Conservation (phyloP, 2,797 vertebrate species). For the Phaenicophaeus curvirostris region DNA sequence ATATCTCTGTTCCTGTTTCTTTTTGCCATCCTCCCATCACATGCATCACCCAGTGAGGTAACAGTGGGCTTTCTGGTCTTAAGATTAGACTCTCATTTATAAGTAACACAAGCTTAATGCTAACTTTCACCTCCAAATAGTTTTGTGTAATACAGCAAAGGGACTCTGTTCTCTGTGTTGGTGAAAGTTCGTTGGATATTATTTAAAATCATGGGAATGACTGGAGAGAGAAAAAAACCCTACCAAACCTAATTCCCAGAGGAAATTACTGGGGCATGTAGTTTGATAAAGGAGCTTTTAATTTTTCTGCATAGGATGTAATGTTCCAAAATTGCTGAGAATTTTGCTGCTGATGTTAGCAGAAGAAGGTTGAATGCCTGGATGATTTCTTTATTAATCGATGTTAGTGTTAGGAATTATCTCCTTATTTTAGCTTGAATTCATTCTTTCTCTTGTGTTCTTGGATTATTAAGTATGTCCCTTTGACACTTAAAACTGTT, state of each 20-base stretch:
- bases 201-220: not conserved
- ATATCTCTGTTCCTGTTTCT: not conserved
- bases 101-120: not conserved
- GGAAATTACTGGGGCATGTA: not conserved
- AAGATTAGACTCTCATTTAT: not conserved
- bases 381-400: conserved; percentile 23
- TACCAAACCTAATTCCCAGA: not conserved
- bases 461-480: not conserved
- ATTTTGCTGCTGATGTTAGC: conserved; percentile 17
- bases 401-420: conserved; percentile 17
- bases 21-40: not conserved
- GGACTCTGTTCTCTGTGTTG: not conserved
- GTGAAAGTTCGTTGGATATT: not conserved
- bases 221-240: not conserved
- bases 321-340: not conserved
- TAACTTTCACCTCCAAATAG: not conserved
- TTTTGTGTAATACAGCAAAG: not conserved
- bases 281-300: not conserved
- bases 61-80: not conserved
- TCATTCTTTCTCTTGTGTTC: not conserved
- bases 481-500: not conserved
- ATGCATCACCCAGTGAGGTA: not conserved
- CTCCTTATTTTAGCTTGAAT: conserved; percentile 15
- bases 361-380: conserved; percentile 6
- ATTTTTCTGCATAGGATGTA: not conserved